Percentiles rank a stretch among this genome's conserved stretches.
These are phyloP conservation scores for Uloborus plumipes DNA, from an alignment of 2,888 invertebrate genomes.

Conservation along the genomic window DNA sequence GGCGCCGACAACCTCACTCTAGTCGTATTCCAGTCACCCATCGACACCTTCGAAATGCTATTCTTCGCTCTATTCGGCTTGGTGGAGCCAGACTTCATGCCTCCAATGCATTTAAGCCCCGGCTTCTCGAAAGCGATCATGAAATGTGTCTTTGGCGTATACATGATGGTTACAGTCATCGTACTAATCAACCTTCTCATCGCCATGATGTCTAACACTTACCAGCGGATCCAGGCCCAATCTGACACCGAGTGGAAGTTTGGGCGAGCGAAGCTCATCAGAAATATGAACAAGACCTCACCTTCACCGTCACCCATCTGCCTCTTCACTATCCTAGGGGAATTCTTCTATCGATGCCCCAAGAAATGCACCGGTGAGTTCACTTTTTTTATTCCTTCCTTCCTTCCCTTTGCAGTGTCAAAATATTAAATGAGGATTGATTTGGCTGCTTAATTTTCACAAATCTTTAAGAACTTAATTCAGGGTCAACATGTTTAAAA, in stretches of 20 bases:
- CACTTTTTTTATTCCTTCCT: neutral
- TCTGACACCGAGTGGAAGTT: slow-evolving; percentile 99
- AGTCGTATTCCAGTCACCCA: slow-evolving; percentile 79
- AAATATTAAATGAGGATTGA: no score
- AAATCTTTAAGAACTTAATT: no score
- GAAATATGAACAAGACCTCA: slow-evolving; percentile 97
- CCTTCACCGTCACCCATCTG: slow-evolving; percentile 98
- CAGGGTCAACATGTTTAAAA: no score
- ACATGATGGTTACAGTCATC: slow-evolving; percentile 97
- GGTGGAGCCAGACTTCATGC: slow-evolving; percentile 77
- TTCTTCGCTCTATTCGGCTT: slow-evolving; percentile 98
- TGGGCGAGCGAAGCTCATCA: slow-evolving; percentile 95
- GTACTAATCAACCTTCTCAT: slow-evolving; percentile 98
- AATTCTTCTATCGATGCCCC: slow-evolving; percentile 55
- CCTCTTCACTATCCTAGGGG: slow-evolving; percentile 81
- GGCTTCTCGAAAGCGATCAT: slow-evolving; percentile 71
- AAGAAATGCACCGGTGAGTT: slow-evolving; percentile 53
- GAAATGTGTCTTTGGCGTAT: slow-evolving; percentile 89
- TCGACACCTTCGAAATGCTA: slow-evolving; percentile 95
- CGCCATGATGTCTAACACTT: slow-evolving; percentile 99
- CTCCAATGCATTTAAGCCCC: slow-evolving; percentile 74
- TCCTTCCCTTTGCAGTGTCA: no score
- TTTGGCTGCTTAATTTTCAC: no score
- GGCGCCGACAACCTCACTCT: slow-evolving; percentile 67
- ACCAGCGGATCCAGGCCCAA: slow-evolving; percentile 99